phyloP scores from a whole-genome alignment of 2,888 invertebrate species.

The Mesorhabditis sp. region DNA sequence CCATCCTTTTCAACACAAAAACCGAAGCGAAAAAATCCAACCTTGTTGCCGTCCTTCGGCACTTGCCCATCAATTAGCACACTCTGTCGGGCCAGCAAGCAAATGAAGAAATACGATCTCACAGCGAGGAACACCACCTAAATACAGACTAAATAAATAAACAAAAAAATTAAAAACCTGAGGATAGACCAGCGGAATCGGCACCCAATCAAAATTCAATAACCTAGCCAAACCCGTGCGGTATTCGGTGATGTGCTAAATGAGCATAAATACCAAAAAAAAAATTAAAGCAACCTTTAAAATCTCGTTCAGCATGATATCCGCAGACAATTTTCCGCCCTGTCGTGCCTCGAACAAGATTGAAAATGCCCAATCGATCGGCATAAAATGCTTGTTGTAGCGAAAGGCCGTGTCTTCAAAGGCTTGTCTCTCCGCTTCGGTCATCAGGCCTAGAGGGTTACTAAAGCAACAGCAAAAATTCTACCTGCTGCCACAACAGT shows the following conservation, averaged over 20 bases:
- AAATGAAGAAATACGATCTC: slow-evolving; percentile 50
- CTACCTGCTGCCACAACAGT: slow-evolving; percentile 32
- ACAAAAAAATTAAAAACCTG: slow-evolving; percentile 26
- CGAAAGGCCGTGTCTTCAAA: slow-evolving; percentile 23
- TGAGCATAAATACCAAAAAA: not conserved
- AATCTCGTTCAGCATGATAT: slow-evolving; percentile 41
- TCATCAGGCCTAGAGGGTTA: slow-evolving; percentile 26
- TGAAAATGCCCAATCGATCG: slow-evolving; percentile 38
- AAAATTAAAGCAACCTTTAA: slow-evolving; percentile 23
- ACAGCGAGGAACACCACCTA: slow-evolving; percentile 54
- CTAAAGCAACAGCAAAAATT: not conserved
- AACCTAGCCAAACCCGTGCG: slow-evolving; percentile 36
- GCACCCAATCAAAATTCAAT: slow-evolving; percentile 47
- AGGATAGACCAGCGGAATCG: slow-evolving; percentile 51
- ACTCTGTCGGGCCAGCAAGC: slow-evolving; percentile 48
- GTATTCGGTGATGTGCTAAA: slow-evolving; percentile 32
- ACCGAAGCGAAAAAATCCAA: slow-evolving; percentile 6
- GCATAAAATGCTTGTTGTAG: slow-evolving; percentile 35
- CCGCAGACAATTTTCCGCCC: slow-evolving; percentile 34
- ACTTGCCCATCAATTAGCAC: slow-evolving; percentile 39
- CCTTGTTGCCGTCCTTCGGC: slow-evolving; percentile 25
- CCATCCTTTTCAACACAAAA: not conserved
- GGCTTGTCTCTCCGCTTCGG: slow-evolving; percentile 26
- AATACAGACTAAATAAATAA: slow-evolving; percentile 13
- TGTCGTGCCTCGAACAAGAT: slow-evolving; percentile 34